These are phyloP conservation scores for Rutilus rutilus DNA, from an alignment of 2,113 vertebrate genomes.

Conservation along the genomic window DNA sequence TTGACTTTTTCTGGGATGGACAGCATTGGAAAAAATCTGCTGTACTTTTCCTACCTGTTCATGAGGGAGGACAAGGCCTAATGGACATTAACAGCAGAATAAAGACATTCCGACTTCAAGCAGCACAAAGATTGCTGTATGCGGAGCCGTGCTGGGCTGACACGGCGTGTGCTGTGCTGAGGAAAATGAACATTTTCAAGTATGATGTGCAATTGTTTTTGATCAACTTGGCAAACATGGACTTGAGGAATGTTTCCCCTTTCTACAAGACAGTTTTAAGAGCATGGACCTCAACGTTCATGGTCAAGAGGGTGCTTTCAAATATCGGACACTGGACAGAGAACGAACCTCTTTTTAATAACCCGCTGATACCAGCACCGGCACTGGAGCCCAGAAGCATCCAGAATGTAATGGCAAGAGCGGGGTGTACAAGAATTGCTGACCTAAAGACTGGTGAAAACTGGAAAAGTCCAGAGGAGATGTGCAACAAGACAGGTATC, in stretches of 20 bases:
- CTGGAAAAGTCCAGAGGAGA: no score
- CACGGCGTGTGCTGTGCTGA: neutral
- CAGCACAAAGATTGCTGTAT: neutral
- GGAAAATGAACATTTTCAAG: neutral
- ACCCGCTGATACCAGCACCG: neutral
- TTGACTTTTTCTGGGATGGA: constrained; percentile 12
- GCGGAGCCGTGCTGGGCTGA: neutral
- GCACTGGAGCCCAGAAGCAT: neutral
- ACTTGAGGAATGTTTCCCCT: neutral
- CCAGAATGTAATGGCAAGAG: neutral
- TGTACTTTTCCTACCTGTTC: neutral
- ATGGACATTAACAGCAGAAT: neutral
- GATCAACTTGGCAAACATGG: neutral
- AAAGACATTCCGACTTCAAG: neutral
- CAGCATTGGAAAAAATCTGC: constrained; percentile 7
- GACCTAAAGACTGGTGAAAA: no score
- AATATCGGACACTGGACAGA: neutral
- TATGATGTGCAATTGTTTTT: neutral
- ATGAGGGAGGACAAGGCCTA: neutral
- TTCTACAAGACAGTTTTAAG: neutral
- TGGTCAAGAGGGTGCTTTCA: neutral
- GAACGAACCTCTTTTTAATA: neutral
- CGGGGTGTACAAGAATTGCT: neutral
- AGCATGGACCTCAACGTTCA: neutral
- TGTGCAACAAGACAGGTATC: no score